Conservation (phyloP, 2,888 invertebrate genomes). For the Acanthosepion esculentum region DNA sequence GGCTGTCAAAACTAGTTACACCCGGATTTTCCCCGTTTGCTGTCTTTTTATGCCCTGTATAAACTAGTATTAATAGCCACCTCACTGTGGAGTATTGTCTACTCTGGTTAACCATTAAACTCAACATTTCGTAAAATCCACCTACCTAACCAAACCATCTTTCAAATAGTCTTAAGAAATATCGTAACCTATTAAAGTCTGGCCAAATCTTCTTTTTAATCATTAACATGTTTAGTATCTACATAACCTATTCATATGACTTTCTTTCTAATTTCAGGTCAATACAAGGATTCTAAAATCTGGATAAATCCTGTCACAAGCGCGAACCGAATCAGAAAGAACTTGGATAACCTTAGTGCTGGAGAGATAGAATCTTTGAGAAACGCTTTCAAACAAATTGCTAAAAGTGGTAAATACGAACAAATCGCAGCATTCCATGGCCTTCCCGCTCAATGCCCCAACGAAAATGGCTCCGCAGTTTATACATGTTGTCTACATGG, state of each 20-base stretch:
- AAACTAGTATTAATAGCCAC: too few relatives aligned
- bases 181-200: too few relatives aligned
- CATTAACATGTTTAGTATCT: too few relatives aligned
- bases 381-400: slow-evolving; percentile 53
- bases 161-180: too few relatives aligned
- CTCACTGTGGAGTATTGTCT: too few relatives aligned
- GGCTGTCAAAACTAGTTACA: too few relatives aligned
- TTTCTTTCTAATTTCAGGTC: not conserved
- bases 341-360: slow-evolving; percentile 51
- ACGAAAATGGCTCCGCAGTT: slow-evolving; percentile 48
- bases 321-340: slow-evolving; percentile 52
- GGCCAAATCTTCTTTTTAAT: too few relatives aligned
- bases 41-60: too few relatives aligned
- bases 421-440: slow-evolving; percentile 56
- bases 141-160: too few relatives aligned
- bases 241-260: not conserved
- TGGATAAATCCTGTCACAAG: slow-evolving; percentile 49
- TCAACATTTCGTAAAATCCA: too few relatives aligned
- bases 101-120: too few relatives aligned
- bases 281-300: not conserved
- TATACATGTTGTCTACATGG: slow-evolving; percentile 56
- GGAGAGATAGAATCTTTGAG: slow-evolving; percentile 56
- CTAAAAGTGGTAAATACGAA: slow-evolving; percentile 53
- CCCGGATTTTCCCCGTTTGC: too few relatives aligned
- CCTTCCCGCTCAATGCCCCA: slow-evolving; percentile 53